Evolutionary conservation across 2,797 vertebrate genomes (phyloP).

Genomic region (Leontocebus nigricollis): DNA sequence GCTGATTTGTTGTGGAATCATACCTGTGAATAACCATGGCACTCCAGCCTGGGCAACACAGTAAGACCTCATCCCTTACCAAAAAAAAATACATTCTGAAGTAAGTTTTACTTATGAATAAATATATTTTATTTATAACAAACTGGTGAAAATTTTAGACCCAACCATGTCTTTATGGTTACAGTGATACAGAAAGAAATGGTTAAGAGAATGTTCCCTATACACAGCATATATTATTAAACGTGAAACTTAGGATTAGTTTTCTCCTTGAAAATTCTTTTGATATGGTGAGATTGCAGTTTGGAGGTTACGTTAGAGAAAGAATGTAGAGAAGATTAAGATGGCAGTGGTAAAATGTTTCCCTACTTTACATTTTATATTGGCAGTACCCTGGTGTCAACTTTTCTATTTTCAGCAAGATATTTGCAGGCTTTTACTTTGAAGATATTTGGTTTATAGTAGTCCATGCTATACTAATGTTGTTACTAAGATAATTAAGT

Average conservation of each 20-base stretch:
- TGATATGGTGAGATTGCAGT: not conserved
- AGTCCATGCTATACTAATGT: conserved; percentile 55
- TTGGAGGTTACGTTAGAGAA: not conserved
- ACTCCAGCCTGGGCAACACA: not conserved
- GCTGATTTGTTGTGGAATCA: not conserved
- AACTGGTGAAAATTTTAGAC: not conserved
- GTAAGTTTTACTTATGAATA: not conserved
- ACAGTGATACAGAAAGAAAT: conserved; percentile 17
- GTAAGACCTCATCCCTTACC: too few relatives aligned
- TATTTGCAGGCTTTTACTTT: conserved; percentile 71
- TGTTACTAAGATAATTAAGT: conserved; percentile 74
- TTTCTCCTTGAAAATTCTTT: conserved; percentile 29
- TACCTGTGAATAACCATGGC: not conserved
- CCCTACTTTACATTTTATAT: not conserved
- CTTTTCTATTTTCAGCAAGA: conserved; percentile 54
- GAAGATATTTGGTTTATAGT: conserved; percentile 58
- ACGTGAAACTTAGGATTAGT: not conserved
- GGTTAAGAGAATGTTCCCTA: not conserved
- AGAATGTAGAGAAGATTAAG: not conserved
- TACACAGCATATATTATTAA: not conserved
- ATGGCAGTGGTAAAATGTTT: not conserved
- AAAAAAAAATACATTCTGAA: not conserved
- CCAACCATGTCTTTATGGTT: not conserved
- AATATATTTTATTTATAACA: conserved; percentile 41
- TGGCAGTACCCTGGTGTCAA: not conserved